A percentile compares a stretch with the other conserved stretches of the same genome.
These are phyloP conservation scores for Philaenus spumarius DNA, from an alignment of 1,140 invertebrate genomes.

Conservation along the genomic window DNA sequence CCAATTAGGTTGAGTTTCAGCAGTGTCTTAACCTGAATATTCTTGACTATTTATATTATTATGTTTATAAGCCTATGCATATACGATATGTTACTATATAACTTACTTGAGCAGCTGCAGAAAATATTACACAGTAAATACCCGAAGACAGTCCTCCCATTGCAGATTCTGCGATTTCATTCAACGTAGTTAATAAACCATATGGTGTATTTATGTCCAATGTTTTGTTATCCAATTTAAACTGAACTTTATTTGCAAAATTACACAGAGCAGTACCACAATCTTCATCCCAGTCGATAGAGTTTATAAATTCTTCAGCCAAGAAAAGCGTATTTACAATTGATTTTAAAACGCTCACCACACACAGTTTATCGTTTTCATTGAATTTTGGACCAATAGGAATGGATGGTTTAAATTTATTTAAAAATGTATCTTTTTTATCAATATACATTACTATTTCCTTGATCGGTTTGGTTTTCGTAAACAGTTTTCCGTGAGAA, in stretches of 20 bases:
- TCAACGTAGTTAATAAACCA: neutral
- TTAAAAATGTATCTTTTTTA: neutral
- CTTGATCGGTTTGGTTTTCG: neutral
- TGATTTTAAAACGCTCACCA: neutral
- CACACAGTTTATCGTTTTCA: neutral
- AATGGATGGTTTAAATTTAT: neutral
- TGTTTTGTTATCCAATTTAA: neutral
- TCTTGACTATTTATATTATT: no score
- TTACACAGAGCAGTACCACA: neutral
- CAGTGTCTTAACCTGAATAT: no score
- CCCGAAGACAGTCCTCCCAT: constrained; percentile 1
- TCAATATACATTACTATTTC: neutral
- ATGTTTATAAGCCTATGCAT: no score
- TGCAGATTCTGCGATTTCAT: neutral
- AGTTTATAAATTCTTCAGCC: neutral
- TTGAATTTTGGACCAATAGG: neutral
- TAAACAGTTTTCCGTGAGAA: neutral
- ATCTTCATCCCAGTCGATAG: neutral
- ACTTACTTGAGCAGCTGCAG: constrained; percentile 3
- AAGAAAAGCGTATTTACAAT: neutral
- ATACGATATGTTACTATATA: no score
- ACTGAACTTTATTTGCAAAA: neutral
- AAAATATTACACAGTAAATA: neutral
- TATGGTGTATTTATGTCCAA: neutral
- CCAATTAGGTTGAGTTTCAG: no score